These are phyloP conservation scores for Melanotus villosus DNA, from an alignment of 2,888 invertebrate species.

Conservation along the genomic window DNA sequence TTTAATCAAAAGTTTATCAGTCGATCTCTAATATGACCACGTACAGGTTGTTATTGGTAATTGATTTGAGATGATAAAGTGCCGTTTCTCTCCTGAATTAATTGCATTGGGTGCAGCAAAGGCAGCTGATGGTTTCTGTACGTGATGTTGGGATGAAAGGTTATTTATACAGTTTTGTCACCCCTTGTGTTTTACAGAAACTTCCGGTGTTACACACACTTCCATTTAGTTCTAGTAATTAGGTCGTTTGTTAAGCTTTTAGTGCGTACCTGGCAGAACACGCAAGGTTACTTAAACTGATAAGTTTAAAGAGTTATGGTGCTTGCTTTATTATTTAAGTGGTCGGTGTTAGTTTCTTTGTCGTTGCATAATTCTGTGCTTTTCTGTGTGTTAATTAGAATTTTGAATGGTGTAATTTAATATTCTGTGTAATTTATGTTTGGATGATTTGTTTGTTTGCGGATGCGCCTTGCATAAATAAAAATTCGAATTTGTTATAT, in stretches of 20 bases:
- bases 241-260: constrained; percentile 26
- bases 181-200: neutral
- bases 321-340: constrained; percentile 18
- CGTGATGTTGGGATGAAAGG: neutral
- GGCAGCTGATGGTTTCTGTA: neutral
- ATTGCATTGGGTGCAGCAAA: neutral
- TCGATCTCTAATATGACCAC: neutral
- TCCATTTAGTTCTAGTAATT: constrained; percentile 21
- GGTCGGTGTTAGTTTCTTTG: too few relatives aligned
- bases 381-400: too few relatives aligned
- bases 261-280: constrained; percentile 29
- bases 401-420: too few relatives aligned
- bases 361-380: too few relatives aligned
- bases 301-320: constrained; percentile 22
- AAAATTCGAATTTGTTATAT: too few relatives aligned
- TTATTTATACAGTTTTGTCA: constrained; percentile 11
- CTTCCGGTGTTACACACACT: constrained; percentile 25
- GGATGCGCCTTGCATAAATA: too few relatives aligned
- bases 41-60: neutral
- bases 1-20: neutral
- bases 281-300: constrained; percentile 30
- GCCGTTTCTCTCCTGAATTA: neutral
- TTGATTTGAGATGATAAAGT: neutral
- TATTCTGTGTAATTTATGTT: too few relatives aligned
- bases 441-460: too few relatives aligned